A percentile compares a stretch with the other conserved stretches of the same genome.
Evolutionary conservation across 2,888 invertebrate species (phyloP).

Genomic region (Coleophora deauratella): DNA sequence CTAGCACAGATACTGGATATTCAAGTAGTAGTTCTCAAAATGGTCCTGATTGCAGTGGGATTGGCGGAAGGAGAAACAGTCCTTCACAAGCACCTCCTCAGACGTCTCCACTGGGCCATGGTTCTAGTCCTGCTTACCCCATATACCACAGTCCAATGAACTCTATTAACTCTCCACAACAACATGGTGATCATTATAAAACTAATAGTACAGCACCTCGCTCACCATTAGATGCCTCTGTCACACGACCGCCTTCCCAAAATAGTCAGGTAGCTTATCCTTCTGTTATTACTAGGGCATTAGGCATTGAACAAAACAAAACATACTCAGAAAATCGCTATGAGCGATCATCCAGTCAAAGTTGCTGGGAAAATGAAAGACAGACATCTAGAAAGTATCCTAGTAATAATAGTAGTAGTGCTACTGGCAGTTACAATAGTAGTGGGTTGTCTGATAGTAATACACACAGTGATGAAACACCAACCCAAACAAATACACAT

Average conservation of each 20-base stretch:
- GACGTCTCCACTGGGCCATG: constrained; percentile 82
- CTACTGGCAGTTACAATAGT: constrained; percentile 44
- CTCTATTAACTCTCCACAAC: constrained; percentile 82
- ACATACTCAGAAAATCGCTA: constrained; percentile 67
- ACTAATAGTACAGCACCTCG: constrained; percentile 75
- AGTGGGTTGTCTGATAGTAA: constrained; percentile 58
- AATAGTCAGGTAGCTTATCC: constrained; percentile 83
- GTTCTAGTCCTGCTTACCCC: constrained; percentile 86
- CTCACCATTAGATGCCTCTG: constrained; percentile 81
- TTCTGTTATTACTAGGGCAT: constrained; percentile 85
- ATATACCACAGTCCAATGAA: constrained; percentile 90
- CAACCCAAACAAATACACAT: constrained; percentile 54
- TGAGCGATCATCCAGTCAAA: constrained; percentile 64
- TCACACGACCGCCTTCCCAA: constrained; percentile 76
- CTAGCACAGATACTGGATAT: constrained; percentile 77
- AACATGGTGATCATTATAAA: constrained; percentile 71
- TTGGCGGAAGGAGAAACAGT: constrained; percentile 80
- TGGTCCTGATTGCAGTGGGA: constrained; percentile 79
- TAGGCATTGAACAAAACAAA: constrained; percentile 77
- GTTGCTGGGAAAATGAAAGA: constrained; percentile 76
- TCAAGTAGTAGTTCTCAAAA: constrained; percentile 77
- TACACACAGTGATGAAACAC: constrained; percentile 58
- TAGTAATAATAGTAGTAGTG: constrained; percentile 49
- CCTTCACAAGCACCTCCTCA: constrained; percentile 81
- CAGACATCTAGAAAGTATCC: constrained; percentile 66